Evolutionary conservation across 2,888 invertebrate genomes (phyloP).

Genomic region (Villa cingulata): DNA sequence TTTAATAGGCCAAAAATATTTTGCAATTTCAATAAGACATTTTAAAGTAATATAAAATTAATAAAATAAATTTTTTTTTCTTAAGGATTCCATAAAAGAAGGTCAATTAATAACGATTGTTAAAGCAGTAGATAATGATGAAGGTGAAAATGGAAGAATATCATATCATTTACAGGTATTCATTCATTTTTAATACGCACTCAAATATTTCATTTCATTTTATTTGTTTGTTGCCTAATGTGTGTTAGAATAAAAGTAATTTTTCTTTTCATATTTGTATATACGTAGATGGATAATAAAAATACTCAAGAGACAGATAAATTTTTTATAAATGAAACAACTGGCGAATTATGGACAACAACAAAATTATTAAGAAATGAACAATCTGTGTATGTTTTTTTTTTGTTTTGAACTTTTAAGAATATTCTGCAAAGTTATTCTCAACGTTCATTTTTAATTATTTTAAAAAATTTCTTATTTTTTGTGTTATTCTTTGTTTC

Average conservation of each 20-base stretch:
- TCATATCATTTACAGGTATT: slow-evolving; percentile 71
- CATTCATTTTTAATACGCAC: background rate
- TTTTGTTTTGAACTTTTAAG: too few species aligned
- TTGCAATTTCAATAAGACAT: background rate
- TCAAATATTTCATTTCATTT: background rate
- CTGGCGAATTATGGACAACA: slow-evolving; percentile 69
- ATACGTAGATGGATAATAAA: slow-evolving; percentile 37
- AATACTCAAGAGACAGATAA: slow-evolving; percentile 69
- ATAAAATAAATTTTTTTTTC: slow-evolving; percentile 10
- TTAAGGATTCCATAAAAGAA: slow-evolving; percentile 56
- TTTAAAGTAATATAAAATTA: background rate
- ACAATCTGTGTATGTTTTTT: slow-evolving; percentile 34
- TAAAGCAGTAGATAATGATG: slow-evolving; percentile 67
- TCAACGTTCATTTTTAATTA: too few species aligned
- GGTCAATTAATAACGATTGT: slow-evolving; percentile 69
- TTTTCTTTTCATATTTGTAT: background rate
- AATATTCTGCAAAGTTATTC: too few species aligned
- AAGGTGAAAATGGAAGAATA: slow-evolving; percentile 69
- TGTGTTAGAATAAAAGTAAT: too few species aligned
- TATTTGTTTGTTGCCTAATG: too few species aligned
- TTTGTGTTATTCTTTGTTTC: too few species aligned
- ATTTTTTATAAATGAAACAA: slow-evolving; percentile 62
- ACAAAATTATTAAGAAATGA: slow-evolving; percentile 66
- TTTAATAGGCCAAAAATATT: background rate
- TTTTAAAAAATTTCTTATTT: background rate